Percentiles rank a stretch among this genome's conserved stretches.
Conservation (phyloP, 2,113 vertebrate species). For the Ramphastos sulfuratus region DNA sequence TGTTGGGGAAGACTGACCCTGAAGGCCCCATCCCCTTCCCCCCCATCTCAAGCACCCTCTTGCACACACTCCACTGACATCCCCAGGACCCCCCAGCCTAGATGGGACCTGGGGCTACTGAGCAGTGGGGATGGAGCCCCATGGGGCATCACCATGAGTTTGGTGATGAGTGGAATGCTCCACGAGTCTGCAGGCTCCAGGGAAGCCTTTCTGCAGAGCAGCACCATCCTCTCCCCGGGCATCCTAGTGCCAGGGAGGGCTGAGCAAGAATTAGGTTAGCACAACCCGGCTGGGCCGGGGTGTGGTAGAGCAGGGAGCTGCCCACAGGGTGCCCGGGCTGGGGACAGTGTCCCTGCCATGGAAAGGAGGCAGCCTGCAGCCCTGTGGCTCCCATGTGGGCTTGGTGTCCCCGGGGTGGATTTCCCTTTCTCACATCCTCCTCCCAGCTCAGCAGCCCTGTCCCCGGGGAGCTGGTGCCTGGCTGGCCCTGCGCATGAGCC, state of each 20-base stretch:
- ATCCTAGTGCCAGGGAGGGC: neutral
- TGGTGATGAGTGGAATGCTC: neutral
- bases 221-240: neutral
- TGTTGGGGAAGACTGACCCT: neutral
- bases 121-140: neutral
- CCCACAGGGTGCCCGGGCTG: rapidly evolving
- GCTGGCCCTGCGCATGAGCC: neutral
- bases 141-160: too few relatives aligned
- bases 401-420: neutral
- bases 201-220: neutral
- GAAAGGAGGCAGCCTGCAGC: neutral
- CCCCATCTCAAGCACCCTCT: neutral
- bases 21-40: neutral
- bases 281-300: rapidly evolving
- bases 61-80: neutral
- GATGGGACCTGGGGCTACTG: neutral
- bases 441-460: neutral
- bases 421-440: neutral
- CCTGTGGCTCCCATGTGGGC: rapidly evolving
- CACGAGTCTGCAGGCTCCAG: neutral
- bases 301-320: neutral
- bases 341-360: rapidly evolving
- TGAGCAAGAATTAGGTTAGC: neutral
- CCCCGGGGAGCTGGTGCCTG: neutral
- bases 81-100: neutral